Evolutionary conservation across 2,888 invertebrate genomes (phyloP).

Genomic region (Andrena minutula): DNA sequence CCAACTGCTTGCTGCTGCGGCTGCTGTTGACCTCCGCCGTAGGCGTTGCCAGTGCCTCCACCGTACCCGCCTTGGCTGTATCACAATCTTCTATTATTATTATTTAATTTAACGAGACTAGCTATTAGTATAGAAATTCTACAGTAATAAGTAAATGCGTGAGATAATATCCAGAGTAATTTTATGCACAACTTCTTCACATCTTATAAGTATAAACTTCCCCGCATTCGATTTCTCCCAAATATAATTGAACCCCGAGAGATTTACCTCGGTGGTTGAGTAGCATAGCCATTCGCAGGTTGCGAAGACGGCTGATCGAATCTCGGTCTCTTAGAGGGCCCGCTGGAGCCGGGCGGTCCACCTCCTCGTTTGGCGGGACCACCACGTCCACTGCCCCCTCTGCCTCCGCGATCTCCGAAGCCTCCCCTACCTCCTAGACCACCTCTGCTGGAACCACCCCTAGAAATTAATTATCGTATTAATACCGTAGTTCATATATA

Average conservation of each 20-base stretch:
- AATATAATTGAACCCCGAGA: neutral
- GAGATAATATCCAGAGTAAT: no score
- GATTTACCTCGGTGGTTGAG: constrained; percentile 75
- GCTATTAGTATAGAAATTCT: no score
- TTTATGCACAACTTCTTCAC: no score
- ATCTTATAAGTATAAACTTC: neutral
- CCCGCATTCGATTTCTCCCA: neutral
- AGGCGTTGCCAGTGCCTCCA: constrained; percentile 78
- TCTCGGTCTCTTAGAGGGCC: constrained; percentile 87
- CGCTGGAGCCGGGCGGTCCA: constrained; percentile 87
- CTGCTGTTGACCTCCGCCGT: constrained; percentile 78
- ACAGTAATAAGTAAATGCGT: no score
- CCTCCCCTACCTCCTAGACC: constrained; percentile 83
- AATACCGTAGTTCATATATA: neutral
- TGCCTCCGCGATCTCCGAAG: constrained; percentile 86
- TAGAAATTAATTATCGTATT: constrained; percentile 24
- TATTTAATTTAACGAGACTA: no score
- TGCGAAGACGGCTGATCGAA: constrained; percentile 82
- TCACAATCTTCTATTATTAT: neutral
- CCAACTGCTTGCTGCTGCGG: constrained; percentile 78
- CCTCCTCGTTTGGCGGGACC: constrained; percentile 84
- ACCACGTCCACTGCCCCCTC: constrained; percentile 83
- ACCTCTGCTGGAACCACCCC: constrained; percentile 75
- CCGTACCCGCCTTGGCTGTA: constrained; percentile 82
- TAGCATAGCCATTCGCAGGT: constrained; percentile 81